These are phyloP conservation scores for Chaenogobius annularis DNA, from an alignment of 2,113 vertebrate genomes.

Conservation along the genomic window DNA sequence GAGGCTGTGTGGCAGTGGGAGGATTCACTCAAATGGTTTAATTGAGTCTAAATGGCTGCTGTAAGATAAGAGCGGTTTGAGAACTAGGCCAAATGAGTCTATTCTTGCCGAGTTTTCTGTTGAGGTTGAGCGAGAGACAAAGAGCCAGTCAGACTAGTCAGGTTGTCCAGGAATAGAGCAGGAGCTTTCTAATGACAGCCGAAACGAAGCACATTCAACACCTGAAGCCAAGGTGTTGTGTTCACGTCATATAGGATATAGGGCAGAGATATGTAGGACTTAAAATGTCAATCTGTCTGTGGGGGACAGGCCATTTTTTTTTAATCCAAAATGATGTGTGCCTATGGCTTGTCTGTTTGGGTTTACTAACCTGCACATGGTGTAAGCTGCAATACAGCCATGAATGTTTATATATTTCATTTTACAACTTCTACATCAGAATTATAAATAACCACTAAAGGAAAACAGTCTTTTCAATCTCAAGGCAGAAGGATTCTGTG, in stretches of 20 bases:
- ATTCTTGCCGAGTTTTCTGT: conserved; percentile 46
- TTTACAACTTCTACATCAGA: background rate
- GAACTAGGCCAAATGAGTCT: conserved; percentile 60
- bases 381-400: background rate
- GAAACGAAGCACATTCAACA: background rate
- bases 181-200: background rate
- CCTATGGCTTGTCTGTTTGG: background rate
- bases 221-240: background rate
- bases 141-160: background rate
- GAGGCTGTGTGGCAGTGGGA: conserved; percentile 50
- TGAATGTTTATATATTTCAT: background rate
- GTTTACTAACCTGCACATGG: background rate
- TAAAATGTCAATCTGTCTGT: background rate
- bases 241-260: too few relatives aligned
- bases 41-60: conserved; percentile 69
- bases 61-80: conserved; percentile 63
- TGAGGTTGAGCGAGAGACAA: background rate
- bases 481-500: background rate
- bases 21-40: conserved; percentile 67
- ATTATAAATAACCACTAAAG: background rate
- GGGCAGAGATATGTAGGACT: too few relatives aligned
- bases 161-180: background rate
- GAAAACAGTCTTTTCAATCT: background rate
- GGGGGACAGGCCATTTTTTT: too few relatives aligned
- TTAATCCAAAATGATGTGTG: too few relatives aligned